Evolutionary conservation across 1,140 invertebrate species (phyloP).

Genomic region (Polypedilum pembai): DNA sequence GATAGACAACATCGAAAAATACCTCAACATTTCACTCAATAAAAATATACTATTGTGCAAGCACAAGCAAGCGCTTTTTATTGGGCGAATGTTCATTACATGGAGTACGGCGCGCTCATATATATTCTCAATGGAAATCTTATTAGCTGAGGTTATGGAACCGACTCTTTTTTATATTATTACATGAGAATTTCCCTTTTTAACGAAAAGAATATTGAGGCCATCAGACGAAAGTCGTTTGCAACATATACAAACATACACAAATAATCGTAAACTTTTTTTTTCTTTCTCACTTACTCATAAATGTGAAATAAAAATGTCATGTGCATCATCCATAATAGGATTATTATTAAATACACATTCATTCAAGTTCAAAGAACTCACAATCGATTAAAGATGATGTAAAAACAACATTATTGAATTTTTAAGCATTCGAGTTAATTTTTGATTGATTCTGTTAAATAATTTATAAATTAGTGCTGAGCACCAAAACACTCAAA

Average conservation of each 20-base stretch:
- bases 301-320: background rate
- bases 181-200: conserved; percentile 22
- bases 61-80: background rate
- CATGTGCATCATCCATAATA: conserved; percentile 22
- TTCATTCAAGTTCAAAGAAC: conserved; percentile 20
- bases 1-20: background rate
- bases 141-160: conserved; percentile 20
- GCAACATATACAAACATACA: background rate
- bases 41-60: background rate
- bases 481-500: no score
- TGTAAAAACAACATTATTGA: background rate
- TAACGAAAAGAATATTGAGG: conserved; percentile 13
- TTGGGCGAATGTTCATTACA: background rate
- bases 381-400: conserved; percentile 11
- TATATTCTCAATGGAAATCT: conserved; percentile 23
- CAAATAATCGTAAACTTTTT: background rate
- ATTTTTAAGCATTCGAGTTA: no score
- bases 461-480: no score
- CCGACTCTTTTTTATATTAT: background rate
- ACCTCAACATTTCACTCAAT: conserved; percentile 5
- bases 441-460: no score
- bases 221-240: background rate
- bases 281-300: background rate
- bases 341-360: conserved; percentile 20
- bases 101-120: background rate